Percentiles rank a stretch among this genome's conserved stretches.
These are phyloP conservation scores for Calonectris borealis DNA, from an alignment of 2,113 vertebrate species.

Conservation along the genomic window DNA sequence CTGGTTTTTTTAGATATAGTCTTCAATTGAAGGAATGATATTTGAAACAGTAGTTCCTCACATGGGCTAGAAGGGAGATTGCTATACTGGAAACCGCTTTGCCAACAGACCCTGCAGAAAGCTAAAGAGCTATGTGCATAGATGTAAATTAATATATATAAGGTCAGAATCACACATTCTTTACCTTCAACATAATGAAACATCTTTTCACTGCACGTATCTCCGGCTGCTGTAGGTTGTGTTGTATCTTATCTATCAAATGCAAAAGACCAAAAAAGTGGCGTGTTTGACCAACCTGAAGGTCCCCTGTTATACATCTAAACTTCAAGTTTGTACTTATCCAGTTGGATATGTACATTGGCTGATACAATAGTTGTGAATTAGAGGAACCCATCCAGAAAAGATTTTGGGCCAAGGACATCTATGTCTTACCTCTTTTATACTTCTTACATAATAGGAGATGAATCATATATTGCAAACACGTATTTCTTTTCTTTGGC, in stretches of 20 bases:
- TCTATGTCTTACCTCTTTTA: background rate
- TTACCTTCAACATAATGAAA: background rate
- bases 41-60: background rate
- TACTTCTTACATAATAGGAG: background rate
- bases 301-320: background rate
- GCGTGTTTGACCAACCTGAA: background rate
- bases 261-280: background rate
- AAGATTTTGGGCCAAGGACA: background rate
- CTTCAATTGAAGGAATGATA: fast-evolving
- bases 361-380: background rate
- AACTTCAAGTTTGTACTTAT: background rate
- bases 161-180: background rate
- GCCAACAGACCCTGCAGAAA: background rate
- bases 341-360: background rate
- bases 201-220: background rate
- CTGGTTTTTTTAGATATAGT: background rate
- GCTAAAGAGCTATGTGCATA: background rate
- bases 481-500: background rate
- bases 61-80: background rate
- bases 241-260: background rate
- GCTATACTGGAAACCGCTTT: background rate
- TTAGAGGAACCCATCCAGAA: background rate
- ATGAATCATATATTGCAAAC: background rate
- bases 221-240: background rate
- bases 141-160: background rate